Base-by-base conservation (phyloP, 2,113 vertebrate species). In the Perca schrenkii region DNA sequence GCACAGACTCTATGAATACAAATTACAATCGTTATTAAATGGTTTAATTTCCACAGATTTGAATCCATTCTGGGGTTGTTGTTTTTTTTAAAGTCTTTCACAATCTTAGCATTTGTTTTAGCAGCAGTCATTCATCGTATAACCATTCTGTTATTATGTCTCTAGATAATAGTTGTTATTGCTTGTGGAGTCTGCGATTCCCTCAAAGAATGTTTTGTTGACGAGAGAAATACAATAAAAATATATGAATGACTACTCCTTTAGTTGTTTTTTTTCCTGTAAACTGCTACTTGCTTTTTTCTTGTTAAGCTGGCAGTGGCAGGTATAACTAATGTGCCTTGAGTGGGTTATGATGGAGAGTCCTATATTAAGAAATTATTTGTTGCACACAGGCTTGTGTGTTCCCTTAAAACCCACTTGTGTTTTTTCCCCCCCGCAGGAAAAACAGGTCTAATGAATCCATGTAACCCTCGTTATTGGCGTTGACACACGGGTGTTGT, bases 401-500 rank as follows among this genome's bases (percentile, higher is more conserved):
- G 54, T 75, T 74, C 49, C n/a, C 34, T 64, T 40, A 19, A 63
- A 64, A 54, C 8, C 31, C 60, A 63, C 58, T 40, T 25, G 19
- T 49, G 46, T 10, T 31, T 21, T 34, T 34, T 5, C 31, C 46
- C 6, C 8, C 8, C 52, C 8, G 3, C 22, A 46, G 17, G 22
- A 11, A 21, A 11, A 50, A 61, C 17, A n/a, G 25, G 40, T 36
- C 57, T 56, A 56, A 43, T 76, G 61, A 56, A 43, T 64, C 34
- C 10, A 56, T 65, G 28, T 46, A 46, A 54, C 16, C 60, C 10
- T 43, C 31, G 1, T 75, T 50, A 64, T 10, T 22, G 61, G 50
- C 31, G 10, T 15, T 28, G 73, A 75, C 73, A 75, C 71, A 22
- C 74, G 56, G 50, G 74, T 76, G 74, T 22, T 56, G 52, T 56